Conservation (phyloP, 2,888 invertebrate genomes). For the Lottia scabra region DNA sequence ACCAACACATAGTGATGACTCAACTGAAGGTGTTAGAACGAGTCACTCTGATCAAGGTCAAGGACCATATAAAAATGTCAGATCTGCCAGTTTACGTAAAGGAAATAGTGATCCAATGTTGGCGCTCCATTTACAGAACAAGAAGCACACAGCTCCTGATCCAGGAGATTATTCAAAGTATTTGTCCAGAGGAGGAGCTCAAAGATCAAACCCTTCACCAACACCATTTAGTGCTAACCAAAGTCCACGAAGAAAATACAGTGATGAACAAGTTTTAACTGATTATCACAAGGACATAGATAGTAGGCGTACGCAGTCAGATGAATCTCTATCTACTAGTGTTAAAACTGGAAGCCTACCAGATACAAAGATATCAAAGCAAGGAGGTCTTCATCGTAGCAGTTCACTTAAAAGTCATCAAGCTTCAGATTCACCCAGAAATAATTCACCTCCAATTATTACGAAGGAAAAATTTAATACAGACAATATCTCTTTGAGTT, state of each 20-base stretch:
- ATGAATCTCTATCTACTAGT: background rate
- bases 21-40: slow-evolving; percentile 24
- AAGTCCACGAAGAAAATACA: background rate
- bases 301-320: background rate
- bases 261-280: background rate
- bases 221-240: background rate
- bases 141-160: slow-evolving; percentile 33
- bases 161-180: slow-evolving; percentile 31
- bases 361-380: slow-evolving; percentile 1
- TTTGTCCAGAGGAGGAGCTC: background rate
- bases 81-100: slow-evolving; percentile 19
- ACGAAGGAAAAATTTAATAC: background rate
- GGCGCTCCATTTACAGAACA: slow-evolving; percentile 29
- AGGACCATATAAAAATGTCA: slow-evolving; percentile 17
- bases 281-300: background rate
- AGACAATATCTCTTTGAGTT: background rate
- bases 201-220: background rate
- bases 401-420: background rate
- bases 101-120: slow-evolving; percentile 35
- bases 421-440: background rate
- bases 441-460: background rate
- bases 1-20: slow-evolving; percentile 27
- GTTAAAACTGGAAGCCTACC: background rate
- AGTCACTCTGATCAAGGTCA: slow-evolving; percentile 32
- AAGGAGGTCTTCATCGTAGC: background rate